These are phyloP conservation scores for Steinernema khuongi DNA, from an alignment of 1,140 invertebrate species.

Conservation along the genomic window DNA sequence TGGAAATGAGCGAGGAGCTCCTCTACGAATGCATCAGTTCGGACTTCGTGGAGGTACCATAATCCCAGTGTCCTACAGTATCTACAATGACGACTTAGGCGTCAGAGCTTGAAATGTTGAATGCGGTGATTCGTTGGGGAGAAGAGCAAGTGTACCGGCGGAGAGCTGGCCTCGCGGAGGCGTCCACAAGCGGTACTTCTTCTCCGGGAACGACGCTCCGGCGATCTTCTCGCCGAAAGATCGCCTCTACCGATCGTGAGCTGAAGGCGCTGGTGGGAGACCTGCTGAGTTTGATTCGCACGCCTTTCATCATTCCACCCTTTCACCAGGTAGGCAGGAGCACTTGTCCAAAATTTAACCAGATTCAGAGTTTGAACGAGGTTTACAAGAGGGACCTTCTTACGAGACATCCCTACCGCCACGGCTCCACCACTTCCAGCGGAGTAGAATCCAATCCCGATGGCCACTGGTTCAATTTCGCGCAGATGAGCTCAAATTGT, in stretches of 20 bases:
- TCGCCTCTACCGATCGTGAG: background rate
- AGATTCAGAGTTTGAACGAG: conserved; percentile 27
- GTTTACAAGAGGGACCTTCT: conserved; percentile 37
- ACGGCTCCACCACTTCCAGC: background rate
- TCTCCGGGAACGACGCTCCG: background rate
- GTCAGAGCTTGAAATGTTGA: conserved; percentile 32
- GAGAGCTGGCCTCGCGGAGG: conserved; percentile 29
- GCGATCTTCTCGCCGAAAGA: background rate
- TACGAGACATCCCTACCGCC: background rate
- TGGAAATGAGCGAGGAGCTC: conserved; percentile 19
- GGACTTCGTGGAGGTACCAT: conserved; percentile 29
- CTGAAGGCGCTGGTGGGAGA: conserved; percentile 27
- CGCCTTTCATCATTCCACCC: conserved; percentile 31
- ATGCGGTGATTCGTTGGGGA: conserved; percentile 32
- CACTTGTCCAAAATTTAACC: background rate
- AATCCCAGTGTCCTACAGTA: background rate
- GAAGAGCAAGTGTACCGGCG: conserved; percentile 30
- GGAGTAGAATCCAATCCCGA: background rate
- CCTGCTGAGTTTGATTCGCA: conserved; percentile 26
- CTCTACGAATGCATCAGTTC: conserved; percentile 23
- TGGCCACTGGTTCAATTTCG: conserved; percentile 10
- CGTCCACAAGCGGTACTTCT: conserved; percentile 18
- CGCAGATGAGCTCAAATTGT: background rate
- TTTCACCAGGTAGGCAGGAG: conserved; percentile 35
- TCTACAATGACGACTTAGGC: conserved; percentile 18